Evolutionary conservation across 2,797 vertebrate species (phyloP).

Genomic region (Melanotaenia pygmaea): DNA sequence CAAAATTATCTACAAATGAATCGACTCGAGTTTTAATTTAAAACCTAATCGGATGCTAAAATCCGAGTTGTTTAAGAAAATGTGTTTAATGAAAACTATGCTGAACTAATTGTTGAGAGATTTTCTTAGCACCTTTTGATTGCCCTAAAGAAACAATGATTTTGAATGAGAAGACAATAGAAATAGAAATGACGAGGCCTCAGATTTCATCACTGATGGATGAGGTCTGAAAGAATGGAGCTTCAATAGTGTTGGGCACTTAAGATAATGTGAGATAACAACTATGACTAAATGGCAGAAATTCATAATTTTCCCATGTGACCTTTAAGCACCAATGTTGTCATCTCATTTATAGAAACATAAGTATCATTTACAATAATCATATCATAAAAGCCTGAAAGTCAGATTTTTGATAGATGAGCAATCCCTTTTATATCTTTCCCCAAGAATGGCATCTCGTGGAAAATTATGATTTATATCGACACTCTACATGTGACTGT

Average conservation of each 20-base stretch:
- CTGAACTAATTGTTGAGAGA: constrained; percentile 9
- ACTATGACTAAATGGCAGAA: neutral
- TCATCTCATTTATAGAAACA: neutral
- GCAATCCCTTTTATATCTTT: neutral
- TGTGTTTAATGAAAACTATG: constrained; percentile 35
- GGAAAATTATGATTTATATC: constrained; percentile 9
- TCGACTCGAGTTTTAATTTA: too few species aligned
- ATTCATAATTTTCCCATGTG: neutral
- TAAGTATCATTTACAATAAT: neutral
- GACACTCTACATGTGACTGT: constrained; percentile 28
- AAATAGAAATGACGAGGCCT: neutral
- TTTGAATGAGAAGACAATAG: neutral
- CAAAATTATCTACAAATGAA: too few species aligned
- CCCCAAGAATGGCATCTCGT: neutral
- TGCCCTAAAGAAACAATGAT: constrained; percentile 10
- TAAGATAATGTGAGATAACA: neutral
- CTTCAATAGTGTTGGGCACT: neutral
- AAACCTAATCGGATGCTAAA: too few species aligned
- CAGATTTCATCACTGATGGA: neutral
- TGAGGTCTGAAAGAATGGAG: neutral
- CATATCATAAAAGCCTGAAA: neutral
- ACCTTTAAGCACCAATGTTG: neutral
- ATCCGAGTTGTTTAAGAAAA: constrained; percentile 7
- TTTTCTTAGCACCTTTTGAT: constrained; percentile 23
- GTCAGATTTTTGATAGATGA: neutral